Evolutionary conservation across 1,140 invertebrate genomes (phyloP).

Genomic region (Parasteatoda tepidariorum): DNA sequence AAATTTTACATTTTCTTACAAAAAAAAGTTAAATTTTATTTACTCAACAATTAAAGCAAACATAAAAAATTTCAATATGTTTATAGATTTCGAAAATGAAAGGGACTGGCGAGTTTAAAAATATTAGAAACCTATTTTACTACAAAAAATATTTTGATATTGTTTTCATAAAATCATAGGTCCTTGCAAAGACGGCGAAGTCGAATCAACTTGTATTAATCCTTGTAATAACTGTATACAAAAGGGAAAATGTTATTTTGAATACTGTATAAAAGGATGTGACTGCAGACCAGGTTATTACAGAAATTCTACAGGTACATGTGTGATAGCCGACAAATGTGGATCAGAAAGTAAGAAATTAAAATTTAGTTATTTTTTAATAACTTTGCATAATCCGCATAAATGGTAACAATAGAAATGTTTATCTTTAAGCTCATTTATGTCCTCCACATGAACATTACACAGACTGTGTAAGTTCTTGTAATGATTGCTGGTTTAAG

Average conservation of each 20-base stretch:
- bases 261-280: neutral
- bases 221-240: neutral
- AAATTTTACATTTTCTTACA: too few species aligned
- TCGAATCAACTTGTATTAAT: neutral
- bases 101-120: too few species aligned
- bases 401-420: too few species aligned
- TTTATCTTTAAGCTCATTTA: neutral
- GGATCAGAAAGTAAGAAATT: neutral
- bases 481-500: conserved; percentile 28
- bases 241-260: neutral
- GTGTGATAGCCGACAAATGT: neutral
- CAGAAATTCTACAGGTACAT: neutral
- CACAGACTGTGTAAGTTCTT: conserved; percentile 10
- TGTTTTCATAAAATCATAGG: neutral
- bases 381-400: too few species aligned
- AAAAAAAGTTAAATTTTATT: too few species aligned
- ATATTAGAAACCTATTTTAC: too few species aligned
- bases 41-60: too few species aligned
- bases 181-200: neutral
- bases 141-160: neutral
- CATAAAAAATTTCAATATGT: too few species aligned
- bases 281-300: neutral
- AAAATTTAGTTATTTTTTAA: neutral
- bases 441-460: conserved; percentile 37
- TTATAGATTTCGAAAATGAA: too few species aligned